A percentile compares a stretch with the other conserved stretches of the same genome.
Evolutionary conservation across 2,888 invertebrate genomes (phyloP).

Genomic region (Diploptera punctata): DNA sequence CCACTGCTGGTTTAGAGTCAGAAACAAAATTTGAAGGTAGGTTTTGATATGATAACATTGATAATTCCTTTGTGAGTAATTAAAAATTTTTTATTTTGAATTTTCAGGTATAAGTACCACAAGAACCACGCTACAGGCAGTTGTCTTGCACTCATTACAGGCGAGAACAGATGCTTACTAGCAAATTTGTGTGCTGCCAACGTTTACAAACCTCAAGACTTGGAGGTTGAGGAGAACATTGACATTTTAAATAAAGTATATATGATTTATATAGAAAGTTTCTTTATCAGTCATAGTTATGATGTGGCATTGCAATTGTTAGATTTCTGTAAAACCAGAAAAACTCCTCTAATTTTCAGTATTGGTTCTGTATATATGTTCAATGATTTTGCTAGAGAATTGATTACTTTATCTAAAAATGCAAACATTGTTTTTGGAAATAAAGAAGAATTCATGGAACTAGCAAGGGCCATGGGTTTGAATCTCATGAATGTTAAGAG

Average conservation of each 20-base stretch:
- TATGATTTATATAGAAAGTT: constrained; percentile 63
- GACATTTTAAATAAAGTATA: constrained; percentile 48
- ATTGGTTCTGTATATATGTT: constrained; percentile 63
- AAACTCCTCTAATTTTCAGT: constrained; percentile 59
- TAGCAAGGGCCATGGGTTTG: constrained; percentile 51
- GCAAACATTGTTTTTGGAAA: constrained; percentile 65
- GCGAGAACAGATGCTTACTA: constrained; percentile 57
- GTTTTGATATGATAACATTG: too few species aligned
- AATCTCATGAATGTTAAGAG: constrained; percentile 45
- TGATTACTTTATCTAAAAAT: constrained; percentile 56
- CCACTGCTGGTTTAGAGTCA: too few species aligned
- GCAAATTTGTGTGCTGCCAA: constrained; percentile 64
- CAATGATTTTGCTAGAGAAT: constrained; percentile 52
- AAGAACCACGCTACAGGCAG: constrained; percentile 57
- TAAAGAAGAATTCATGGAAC: constrained; percentile 58
- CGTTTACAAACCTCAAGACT: constrained; percentile 53
- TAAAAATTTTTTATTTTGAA: too few species aligned
- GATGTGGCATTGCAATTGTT: constrained; percentile 57
- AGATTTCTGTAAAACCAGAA: constrained; percentile 52
- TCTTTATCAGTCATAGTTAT: constrained; percentile 61
- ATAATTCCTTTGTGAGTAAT: too few species aligned
- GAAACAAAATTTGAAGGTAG: too few species aligned
- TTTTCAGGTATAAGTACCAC: constrained; percentile 50
- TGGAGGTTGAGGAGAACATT: constrained; percentile 46
- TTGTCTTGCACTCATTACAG: constrained; percentile 59